Percentiles rank a stretch among this genome's conserved stretches.
Evolutionary conservation across 1,140 invertebrate species (phyloP).

Genomic region (Saxidomus purpurata): DNA sequence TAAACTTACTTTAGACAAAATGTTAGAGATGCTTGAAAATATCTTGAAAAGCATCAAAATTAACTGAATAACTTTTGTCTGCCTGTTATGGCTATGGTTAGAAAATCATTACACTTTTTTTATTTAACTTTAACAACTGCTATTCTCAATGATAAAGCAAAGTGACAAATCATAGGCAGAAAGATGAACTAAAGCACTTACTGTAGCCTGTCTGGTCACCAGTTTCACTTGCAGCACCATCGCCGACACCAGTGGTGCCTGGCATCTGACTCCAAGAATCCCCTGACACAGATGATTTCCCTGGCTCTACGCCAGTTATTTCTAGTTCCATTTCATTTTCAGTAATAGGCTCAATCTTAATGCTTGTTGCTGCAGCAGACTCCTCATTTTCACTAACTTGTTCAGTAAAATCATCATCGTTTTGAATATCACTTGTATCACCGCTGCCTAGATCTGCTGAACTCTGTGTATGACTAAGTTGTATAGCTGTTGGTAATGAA

Average conservation of each 20-base stretch:
- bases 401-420: background rate
- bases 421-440: conserved; percentile 15
- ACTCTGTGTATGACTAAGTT: conserved; percentile 15
- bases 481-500: conserved; percentile 16
- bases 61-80: too few relatives aligned
- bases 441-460: background rate
- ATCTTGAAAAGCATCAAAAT: too few relatives aligned
- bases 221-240: background rate
- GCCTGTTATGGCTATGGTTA: too few relatives aligned
- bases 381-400: conserved; percentile 18
- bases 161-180: background rate
- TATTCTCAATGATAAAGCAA: background rate
- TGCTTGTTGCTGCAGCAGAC: conserved; percentile 29
- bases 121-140: too few relatives aligned
- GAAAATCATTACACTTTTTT: too few relatives aligned
- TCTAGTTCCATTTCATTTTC: conserved; percentile 61
- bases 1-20: too few relatives aligned
- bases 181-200: conserved; percentile 6
- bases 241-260: background rate
- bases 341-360: conserved; percentile 62
- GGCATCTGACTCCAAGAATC: conserved; percentile 30
- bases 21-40: too few relatives aligned
- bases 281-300: background rate
- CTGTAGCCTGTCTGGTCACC: conserved; percentile 35
- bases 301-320: conserved; percentile 60